Evolutionary conservation across 2,797 vertebrate species (phyloP), one percentile per base, ranked within the genome.

Genomic region (Pipistrellus nathusii): DNA sequence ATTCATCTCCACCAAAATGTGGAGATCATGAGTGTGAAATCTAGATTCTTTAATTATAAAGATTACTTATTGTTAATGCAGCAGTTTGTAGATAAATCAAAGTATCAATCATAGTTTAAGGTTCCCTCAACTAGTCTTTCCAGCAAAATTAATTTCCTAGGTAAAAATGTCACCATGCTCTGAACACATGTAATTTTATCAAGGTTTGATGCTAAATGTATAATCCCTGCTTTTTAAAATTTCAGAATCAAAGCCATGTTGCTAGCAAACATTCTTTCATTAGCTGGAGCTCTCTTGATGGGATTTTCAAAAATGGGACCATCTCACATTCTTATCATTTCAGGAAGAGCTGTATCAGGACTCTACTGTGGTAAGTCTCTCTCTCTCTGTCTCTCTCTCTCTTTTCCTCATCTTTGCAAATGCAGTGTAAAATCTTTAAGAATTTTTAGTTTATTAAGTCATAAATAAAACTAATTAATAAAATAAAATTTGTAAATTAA

Each of bases 161-260:
- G 6, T 85, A 88, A 75, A 93, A 84, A 72, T 41, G 27, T 83
- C 32, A 64, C 55, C 48, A 84, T 77, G 30, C 25, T 90, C 82
- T 92, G 35, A 93, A 93, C 81, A 59, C 35, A 86, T 89, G 91
- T 83, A n/a, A 8, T 76, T 72, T 75, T 88, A 66, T 55, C 23
- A 76, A 71, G 25, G 89, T 96, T 93, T n/a, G 13, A 62, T 92
- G 69, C 53, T 89, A 15, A 95, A 91, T 27, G 96, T 93, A 64
- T 80, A 81, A 59, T 78, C 5, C 18, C 91, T 94, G 30, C 15
- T 97, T 88, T 96, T 95, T 97, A 92, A 94, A 94, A 64, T 98
- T 98, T 97, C 98, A 99, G 99, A 97, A 98, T 99, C 81, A 99
- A 99, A 98, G 99, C 99, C 75, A 99, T 99, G 99, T 95, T 99